Base-by-base conservation (phyloP, 2,797 vertebrate species). In the Anas flavirostris region DNA sequence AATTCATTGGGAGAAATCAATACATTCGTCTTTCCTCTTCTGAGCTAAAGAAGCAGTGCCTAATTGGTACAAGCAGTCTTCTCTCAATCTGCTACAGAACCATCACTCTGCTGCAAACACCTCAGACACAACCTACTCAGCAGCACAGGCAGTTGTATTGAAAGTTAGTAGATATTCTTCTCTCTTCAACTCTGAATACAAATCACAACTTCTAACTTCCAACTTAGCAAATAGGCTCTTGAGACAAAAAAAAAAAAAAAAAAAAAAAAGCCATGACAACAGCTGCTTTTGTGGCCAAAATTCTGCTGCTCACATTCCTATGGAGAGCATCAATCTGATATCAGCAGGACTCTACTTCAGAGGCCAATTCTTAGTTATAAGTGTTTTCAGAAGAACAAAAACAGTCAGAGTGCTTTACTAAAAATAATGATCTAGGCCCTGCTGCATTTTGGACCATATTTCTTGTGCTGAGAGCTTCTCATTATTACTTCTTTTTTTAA, bases 331-430 rank as follows among this genome's bases (percentile, higher is more conserved):
- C 73, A 93, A 82, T 69, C 66, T 55, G 58, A 10, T n/a, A 91
- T 46, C 87, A 96, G 93, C 75, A 83, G 93, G 88, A 16, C 55
- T 91, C 53, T 81, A 19, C 76, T 88, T 94, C 90, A 91, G 87
- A 78, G 69, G 58, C 44, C 19, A 86, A 43, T 62, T 83, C 73
- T 75, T 78, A 72, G 41, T 63, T 76, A 16, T 66, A 77, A 95
- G 52, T 74, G 35, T 81, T 90, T 91, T 93, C 73, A 88, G 87
- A 92, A 80, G 90, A 92, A 77, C 25, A 70, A 85, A 90, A 82
- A 2, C 56, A 84, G 66, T 10, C 44, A 74, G 69, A 41, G 37
- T 58, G 41, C 53, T 88, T 90, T 66, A 37, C 72, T 70, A 55
- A 94, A 94, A 93, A 60, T 85, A 87, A 85, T 87, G 26, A 78